phyloP scores from a whole-genome alignment of 2,113 vertebrate genomes.

The Pteruthius melanotis region DNA sequence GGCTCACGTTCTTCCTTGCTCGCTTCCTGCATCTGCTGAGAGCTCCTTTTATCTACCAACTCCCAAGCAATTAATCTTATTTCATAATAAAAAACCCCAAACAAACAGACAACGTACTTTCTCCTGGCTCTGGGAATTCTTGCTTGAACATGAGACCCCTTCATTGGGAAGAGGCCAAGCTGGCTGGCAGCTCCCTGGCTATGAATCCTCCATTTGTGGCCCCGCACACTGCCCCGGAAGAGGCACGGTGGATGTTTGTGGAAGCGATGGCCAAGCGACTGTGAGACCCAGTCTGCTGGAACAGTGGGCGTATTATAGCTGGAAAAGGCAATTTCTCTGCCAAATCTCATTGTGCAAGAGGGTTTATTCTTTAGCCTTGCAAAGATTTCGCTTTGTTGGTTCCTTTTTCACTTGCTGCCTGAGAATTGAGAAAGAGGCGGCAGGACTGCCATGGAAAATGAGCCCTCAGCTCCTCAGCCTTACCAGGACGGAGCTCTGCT shows the following conservation, averaged over 20 bases:
- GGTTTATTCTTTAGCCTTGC: conserved; percentile 19
- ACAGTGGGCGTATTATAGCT: conserved; percentile 44
- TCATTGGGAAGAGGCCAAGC: not conserved
- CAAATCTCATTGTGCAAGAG: conserved; percentile 45
- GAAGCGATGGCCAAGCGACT: not conserved
- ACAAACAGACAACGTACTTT: not conserved
- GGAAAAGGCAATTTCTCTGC: conserved; percentile 33
- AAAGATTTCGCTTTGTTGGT: not conserved
- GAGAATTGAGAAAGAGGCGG: not conserved
- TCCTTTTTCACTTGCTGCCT: conserved; percentile 2
- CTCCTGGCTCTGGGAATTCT: conserved; percentile 12
- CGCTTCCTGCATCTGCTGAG: not conserved
- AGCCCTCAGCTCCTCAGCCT: not conserved
- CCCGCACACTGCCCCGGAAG: not conserved
- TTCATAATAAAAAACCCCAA: not conserved
- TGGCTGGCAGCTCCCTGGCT: conserved; percentile 2
- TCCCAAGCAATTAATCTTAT: not conserved
- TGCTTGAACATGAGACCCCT: not conserved
- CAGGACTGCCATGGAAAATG: not conserved
- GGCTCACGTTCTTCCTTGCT: not conserved
- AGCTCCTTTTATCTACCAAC: not conserved
- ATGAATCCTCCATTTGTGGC: conserved; percentile 39
- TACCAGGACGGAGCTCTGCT: not conserved
- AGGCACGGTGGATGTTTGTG: not conserved
- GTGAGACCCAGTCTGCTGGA: conserved; percentile 15